Base-by-base conservation (phyloP, 2,797 vertebrate species). In the Pangasius larnaudii region DNA sequence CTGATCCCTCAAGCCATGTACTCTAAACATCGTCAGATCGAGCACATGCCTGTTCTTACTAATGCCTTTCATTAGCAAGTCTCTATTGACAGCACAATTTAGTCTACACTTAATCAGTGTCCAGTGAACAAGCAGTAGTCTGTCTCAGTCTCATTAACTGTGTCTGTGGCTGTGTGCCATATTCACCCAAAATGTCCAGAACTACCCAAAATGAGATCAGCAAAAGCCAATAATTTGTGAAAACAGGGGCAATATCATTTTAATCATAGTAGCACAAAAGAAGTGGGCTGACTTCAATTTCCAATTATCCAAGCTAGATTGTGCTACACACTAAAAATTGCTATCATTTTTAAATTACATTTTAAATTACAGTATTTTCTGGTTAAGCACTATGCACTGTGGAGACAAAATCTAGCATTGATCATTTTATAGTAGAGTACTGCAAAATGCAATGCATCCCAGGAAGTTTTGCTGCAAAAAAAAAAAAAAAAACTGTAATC, bases 61-160 rank as follows among this genome's bases (percentile, higher is more conserved):
- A 79, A 56, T 79, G 51, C 51, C 33, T 42, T 81, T 61, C 33
- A 42, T 78, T 86, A 79, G 77, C 24, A 69, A 27, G 49, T 86
- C 30, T 53, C 75, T 42, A 42, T 8, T 39, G 85, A 69, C 49
- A 86, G 61, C 49, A 80, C n/a, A 39, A 69, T 69, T 69, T 82
- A 82, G 67, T 24, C 53, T 58, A 61, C 81, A 67, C 61, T 83
- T 67, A 83, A 83, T 83, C 61, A 83, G 22, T 63, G 42, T 83
- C 27, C 42, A 83, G n/a, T 83, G 42, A 83, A 33, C 42, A 83
- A 83, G 42, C 61, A 49, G 58, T n/a, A 46, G 36, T n/a, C 36
- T 24, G 27, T n/a, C 24, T 63, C 33, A 42, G 42, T 49, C 61
- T 83, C 42, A 51, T 65, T 83, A 67, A 83, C 16, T 67, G 33